These are phyloP conservation scores for Hydra vulgaris DNA, from an alignment of 30 jellyfish, hydroid and myxozoan genomes.

Conservation along the genomic window DNA sequence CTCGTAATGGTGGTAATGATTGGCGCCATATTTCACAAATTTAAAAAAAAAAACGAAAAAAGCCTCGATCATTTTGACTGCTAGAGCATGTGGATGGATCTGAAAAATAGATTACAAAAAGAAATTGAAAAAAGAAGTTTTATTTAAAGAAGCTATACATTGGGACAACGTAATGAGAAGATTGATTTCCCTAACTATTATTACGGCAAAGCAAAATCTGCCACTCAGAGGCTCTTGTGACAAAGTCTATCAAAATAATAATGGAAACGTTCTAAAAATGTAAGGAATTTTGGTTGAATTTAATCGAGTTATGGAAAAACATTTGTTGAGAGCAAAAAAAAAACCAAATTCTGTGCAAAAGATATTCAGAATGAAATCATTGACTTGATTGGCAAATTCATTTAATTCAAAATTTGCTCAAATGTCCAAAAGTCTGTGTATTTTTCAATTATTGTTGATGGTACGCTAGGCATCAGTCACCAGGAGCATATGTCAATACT, in stretches of 20 bases:
- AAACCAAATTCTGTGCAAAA: neutral
- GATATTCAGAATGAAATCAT: neutral
- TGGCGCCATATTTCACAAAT: neutral
- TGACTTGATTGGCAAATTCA: neutral
- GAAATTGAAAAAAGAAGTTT: neutral
- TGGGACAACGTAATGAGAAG: neutral
- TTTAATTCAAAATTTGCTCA: neutral
- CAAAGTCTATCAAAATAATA: too few species aligned
- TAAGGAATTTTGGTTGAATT: neutral
- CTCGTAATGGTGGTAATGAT: neutral
- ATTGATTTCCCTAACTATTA: neutral
- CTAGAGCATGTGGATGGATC: neutral
- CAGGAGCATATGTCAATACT: neutral
- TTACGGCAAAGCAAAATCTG: neutral
- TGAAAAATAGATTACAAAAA: neutral
- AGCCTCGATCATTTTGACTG: neutral
- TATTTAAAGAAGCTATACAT: neutral
- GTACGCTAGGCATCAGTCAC: neutral
- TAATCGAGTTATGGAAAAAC: neutral
- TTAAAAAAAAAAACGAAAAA: too few species aligned
- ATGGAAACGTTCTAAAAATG: neutral
- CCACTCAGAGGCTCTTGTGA: too few species aligned
- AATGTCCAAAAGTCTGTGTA: neutral
- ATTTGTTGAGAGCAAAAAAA: neutral
- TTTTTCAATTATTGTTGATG: neutral